These are phyloP conservation scores for Neopelma chrysocephalum DNA, from an alignment of 2,797 vertebrate species.

Conservation along the genomic window DNA sequence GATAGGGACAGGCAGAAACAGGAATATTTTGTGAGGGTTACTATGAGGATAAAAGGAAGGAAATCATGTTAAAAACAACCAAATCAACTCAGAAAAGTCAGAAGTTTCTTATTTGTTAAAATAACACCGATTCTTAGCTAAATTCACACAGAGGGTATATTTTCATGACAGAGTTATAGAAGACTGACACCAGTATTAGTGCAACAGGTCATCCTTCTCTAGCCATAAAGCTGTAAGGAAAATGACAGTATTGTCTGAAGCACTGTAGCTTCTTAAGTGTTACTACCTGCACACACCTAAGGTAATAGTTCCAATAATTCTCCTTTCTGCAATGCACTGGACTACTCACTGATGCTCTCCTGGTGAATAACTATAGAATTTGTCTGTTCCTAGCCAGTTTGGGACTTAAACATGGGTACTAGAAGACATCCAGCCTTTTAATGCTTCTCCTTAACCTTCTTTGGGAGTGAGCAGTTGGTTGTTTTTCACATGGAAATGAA, in stretches of 20 bases:
- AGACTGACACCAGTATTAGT: not conserved
- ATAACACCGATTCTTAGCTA: not conserved
- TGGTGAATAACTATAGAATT: not conserved
- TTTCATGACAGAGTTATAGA: not conserved
- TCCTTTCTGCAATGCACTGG: not conserved
- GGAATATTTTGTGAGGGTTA: constrained; percentile 5
- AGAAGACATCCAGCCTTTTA: not conserved
- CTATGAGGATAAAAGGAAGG: not conserved
- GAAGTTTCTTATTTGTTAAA: not conserved
- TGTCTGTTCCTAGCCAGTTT: not conserved
- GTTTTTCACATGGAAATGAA: not conserved
- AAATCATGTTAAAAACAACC: not conserved
- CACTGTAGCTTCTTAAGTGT: not conserved
- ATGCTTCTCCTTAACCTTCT: not conserved
- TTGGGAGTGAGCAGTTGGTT: not conserved
- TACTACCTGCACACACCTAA: not conserved
- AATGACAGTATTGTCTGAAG: not conserved
- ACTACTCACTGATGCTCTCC: not conserved
- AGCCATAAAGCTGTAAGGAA: not conserved
- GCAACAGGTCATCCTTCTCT: not conserved
- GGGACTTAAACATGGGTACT: not conserved
- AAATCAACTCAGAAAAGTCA: not conserved
- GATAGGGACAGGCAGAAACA: not conserved
- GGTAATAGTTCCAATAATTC: not conserved
- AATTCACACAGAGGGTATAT: not conserved